These are phyloP conservation scores for Scolopax rusticola DNA, from an alignment of 2,797 vertebrate species.

Conservation along the genomic window DNA sequence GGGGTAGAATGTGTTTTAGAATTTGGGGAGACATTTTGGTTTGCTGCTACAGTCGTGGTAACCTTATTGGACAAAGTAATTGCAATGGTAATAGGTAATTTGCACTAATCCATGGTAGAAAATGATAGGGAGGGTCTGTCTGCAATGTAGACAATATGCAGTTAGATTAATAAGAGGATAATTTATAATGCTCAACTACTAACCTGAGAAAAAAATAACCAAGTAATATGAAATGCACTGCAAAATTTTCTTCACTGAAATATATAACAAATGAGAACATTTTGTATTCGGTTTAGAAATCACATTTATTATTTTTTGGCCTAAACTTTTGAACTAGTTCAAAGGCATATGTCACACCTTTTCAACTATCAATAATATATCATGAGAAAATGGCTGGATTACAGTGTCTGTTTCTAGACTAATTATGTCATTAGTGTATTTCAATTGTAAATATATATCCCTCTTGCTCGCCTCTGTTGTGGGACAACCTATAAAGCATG, in stretches of 20 bases:
- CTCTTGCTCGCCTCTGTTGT: not conserved
- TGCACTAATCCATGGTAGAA: not conserved
- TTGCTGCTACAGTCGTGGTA: not conserved
- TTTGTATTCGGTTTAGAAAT: not conserved
- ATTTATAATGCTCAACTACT: not conserved
- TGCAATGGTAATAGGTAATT: not conserved
- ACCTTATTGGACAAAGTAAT: not conserved
- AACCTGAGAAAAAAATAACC: not conserved
- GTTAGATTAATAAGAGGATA: not conserved
- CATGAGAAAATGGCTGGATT: not conserved
- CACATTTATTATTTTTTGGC: not conserved
- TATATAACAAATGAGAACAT: not conserved
- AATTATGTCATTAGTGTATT: not conserved
- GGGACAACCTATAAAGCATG: not conserved
- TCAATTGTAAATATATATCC: not conserved
- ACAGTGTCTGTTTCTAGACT: not conserved
- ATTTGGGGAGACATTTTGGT: slow-evolving; percentile 49
- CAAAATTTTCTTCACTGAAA: not conserved
- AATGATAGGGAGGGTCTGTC: not conserved
- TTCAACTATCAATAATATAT: not conserved
- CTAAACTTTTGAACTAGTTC: not conserved
- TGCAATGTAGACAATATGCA: not conserved
- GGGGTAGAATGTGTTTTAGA: fast-evolving
- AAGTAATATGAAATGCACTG: not conserved
- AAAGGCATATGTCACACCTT: not conserved